Evolutionary conservation across 2,113 vertebrate species (phyloP), one percentile per base, ranked within the genome.

Genomic region (Brachyistius frenatus): DNA sequence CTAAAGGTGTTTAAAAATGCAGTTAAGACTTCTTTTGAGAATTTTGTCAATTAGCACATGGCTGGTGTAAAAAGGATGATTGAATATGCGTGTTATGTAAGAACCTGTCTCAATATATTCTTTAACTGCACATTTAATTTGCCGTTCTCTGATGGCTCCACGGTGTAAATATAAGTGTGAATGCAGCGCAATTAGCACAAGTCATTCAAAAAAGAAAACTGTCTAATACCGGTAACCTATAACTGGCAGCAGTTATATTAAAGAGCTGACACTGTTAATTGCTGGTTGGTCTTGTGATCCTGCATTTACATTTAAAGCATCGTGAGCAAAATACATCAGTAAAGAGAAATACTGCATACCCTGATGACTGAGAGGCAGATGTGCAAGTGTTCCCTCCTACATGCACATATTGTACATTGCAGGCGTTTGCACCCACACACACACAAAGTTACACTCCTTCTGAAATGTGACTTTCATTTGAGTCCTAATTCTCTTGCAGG

Each of bases 401-500:
- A 46, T 39, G 31, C 0, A 31, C 49, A 46, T 53, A 44, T 37
- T 31, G 10, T 30, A 9, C 32, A 23, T 15, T 7, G 46, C 46
- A 64, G 37, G 49, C 6, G 3, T 58, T 50, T 61, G 16, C 71
- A 63, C 11, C 7, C 33, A 54, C 23, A 16, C 16, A 16, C 35
- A 23, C 23, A 41, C 64, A 66, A 7, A 74, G 2, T 14, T 1
- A 52, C 11, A 57, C 16, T n/a, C 10, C 57, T 66, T 61, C 11
- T 80, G 56, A 56, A 57, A 74, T 68, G 54, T 66, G n/a, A 58
- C 5, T 81, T 70, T 75, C 61, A 86, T 83, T 73, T 67, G 3
- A 52, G 39, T 64, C 55, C 57, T 88, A 73, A 88, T 90, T 92
- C 63, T 86, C 0, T 63, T 83, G 56, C 87, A 99, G 98, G 98